Conservation (phyloP, 2,113 vertebrate genomes). For the Dermatemys mawii region DNA sequence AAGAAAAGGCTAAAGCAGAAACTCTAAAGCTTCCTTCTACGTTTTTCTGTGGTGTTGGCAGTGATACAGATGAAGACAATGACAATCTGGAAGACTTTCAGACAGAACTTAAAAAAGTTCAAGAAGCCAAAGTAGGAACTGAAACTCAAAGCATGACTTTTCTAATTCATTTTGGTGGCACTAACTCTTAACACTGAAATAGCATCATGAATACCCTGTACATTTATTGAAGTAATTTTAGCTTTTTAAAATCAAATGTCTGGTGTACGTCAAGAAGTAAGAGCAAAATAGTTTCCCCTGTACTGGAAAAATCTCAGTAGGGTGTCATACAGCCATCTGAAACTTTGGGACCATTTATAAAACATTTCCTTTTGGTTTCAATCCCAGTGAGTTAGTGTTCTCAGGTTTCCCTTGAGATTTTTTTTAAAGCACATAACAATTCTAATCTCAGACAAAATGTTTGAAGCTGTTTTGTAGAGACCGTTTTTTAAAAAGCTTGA, state of each 20-base stretch:
- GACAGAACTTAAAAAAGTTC: conserved; percentile 82
- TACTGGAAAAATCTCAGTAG: not conserved
- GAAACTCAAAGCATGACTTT: not conserved
- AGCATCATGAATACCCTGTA: not conserved
- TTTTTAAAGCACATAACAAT: not conserved
- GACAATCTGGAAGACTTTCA: conserved; percentile 84
- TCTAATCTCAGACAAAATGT: not conserved
- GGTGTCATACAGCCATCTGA: not conserved
- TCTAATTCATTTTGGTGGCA: not conserved
- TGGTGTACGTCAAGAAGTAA: not conserved
- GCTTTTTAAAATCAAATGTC: not conserved
- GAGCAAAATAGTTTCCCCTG: not conserved
- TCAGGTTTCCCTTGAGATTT: not conserved
- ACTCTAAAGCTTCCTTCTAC: conserved; percentile 83
- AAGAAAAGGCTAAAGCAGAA: conserved; percentile 86
- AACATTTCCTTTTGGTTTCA: not conserved
- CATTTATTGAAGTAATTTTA: not conserved
- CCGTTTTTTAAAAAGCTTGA: not conserved
- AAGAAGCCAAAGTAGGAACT: conserved; percentile 81
- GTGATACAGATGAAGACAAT: conserved; percentile 83
- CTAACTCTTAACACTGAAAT: not conserved
- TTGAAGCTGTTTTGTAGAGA: not conserved
- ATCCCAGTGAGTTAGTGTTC: not conserved
- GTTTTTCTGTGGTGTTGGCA: conserved; percentile 84
- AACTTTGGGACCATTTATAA: not conserved